phyloP scores from a whole-genome alignment of 64 coral and sea anemone genomes.

The Pocillopora damicornis region DNA sequence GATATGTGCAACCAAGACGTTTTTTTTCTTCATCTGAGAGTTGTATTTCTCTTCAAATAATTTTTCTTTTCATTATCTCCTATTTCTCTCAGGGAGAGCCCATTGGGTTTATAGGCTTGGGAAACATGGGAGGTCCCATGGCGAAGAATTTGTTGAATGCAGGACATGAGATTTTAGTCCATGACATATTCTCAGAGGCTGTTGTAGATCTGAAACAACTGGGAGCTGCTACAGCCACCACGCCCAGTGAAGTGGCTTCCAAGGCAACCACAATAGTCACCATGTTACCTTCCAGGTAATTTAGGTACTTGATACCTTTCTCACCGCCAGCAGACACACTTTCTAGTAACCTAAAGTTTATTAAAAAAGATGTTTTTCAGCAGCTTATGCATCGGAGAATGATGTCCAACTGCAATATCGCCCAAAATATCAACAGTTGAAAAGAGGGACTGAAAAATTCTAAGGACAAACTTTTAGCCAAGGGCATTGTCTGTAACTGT shows the following conservation, averaged over 20 bases:
- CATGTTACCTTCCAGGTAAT: slow-evolving; percentile 94
- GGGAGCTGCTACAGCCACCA: slow-evolving; percentile 72
- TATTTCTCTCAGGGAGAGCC: slow-evolving; percentile 22
- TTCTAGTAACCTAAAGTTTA: background rate
- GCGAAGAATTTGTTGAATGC: slow-evolving; percentile 79
- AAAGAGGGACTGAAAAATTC: too few species aligned
- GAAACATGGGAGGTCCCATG: slow-evolving; percentile 98
- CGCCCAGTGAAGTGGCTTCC: slow-evolving; percentile 80
- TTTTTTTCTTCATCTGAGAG: background rate
- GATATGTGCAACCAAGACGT: background rate
- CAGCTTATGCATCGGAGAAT: too few species aligned
- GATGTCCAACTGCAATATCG: too few species aligned
- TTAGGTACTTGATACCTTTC: background rate
- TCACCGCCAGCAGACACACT: too few species aligned
- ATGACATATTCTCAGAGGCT: slow-evolving; percentile 70
- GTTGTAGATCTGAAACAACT: slow-evolving; percentile 71
- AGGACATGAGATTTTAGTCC: slow-evolving; percentile 68
- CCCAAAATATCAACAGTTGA: too few species aligned
- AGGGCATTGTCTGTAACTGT: too few species aligned
- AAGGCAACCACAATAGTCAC: slow-evolving; percentile 78
- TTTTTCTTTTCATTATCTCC: background rate
- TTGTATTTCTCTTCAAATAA: background rate
- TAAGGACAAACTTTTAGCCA: too few species aligned
- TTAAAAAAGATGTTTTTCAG: too few species aligned
- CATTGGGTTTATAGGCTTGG: slow-evolving; percentile 94